Evolutionary conservation across 1,140 invertebrate species (phyloP), one percentile per base, ranked within the genome.

Genomic region (Drosophila repletoides): DNA sequence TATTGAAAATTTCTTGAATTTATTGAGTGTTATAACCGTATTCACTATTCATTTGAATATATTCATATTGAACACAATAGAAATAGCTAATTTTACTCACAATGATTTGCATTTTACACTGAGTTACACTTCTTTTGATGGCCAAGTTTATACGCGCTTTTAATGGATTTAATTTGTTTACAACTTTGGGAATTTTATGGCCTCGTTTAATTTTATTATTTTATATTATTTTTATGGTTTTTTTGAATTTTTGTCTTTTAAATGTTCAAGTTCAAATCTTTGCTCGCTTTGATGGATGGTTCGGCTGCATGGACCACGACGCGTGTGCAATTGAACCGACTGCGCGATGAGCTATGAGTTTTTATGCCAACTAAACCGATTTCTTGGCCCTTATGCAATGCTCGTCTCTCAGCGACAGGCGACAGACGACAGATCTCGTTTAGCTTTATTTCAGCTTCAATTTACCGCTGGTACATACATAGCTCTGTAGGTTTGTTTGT

Each of bases 331-430:
- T 86, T 86, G 72, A 86, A 86, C 41, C 72, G 19, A 1, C 64
- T 64, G 63, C 72, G 34, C 38, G 55, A 0, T 22, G 2, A 45
- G 36, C 60, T 17, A 75, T 58, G 40, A 31, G 51, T 80, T 87
- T 84, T 84, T 84, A 86, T 86, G 36, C 9, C 66, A 45, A 21
- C n/a, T 31, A 21, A 60, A 53, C 51, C 65, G 51, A 29, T 75
- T 80, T 61, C 55, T 14, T 40, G 49, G 68, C 80, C 76, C 80
- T 86, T 86, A 86, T 86, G 80, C 80, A 86, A 87, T 86, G n/a
- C n/a, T n/a, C 80, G 52, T 34, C 52, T 34, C 36, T 46, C 36
- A 41, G 46, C 31, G 66, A n/a, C n/a, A n/a, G n/a, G n/a, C n/a
- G n/a, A n/a, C n/a, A n/a, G n/a, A n/a, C n/a, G n/a, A n/a, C n/a